Conservation (phyloP, 2,113 vertebrate genomes). For the Esox niger region DNA sequence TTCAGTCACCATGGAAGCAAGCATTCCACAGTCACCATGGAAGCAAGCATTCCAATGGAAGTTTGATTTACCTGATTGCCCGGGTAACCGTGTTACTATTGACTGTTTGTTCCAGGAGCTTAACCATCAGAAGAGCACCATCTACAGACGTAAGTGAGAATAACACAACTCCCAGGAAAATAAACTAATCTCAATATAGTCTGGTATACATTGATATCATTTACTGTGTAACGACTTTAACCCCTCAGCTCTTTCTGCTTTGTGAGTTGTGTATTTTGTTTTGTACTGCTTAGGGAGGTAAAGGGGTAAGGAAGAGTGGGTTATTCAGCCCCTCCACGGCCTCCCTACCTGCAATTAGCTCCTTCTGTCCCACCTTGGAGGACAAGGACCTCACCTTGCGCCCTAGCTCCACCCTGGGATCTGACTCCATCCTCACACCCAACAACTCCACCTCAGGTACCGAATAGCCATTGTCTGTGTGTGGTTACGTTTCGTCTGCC, state of each 20-base stretch:
- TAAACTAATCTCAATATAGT: neutral
- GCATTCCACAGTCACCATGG: too few species aligned
- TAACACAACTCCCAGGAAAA: neutral
- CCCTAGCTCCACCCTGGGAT: slow-evolving; percentile 62
- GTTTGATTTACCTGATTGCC: too few species aligned
- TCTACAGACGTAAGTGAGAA: slow-evolving; percentile 22
- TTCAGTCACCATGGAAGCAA: neutral
- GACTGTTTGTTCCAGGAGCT: slow-evolving; percentile 38
- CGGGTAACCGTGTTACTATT: too few species aligned
- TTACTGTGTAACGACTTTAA: too few species aligned
- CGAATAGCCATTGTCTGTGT: neutral
- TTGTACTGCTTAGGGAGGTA: slow-evolving; percentile 45
- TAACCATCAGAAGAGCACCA: slow-evolving; percentile 52
- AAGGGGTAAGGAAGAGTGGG: slow-evolving; percentile 44
- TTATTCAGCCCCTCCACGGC: slow-evolving; percentile 59
- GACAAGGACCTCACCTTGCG: slow-evolving; percentile 48
- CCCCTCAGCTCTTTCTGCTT: neutral
- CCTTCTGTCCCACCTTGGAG: slow-evolving; percentile 37
- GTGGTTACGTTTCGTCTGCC: too few species aligned
- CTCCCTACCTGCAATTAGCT: slow-evolving; percentile 66
- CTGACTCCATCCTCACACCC: slow-evolving; percentile 32
- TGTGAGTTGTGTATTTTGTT: neutral
- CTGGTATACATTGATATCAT: too few species aligned
- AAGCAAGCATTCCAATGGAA: too few species aligned
- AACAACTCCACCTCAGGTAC: slow-evolving; percentile 46